A percentile compares a stretch with the other conserved stretches of the same genome.
These are phyloP conservation scores for Carollia perspicillata DNA, from an alignment of 2,113 vertebrate species.

Conservation along the genomic window DNA sequence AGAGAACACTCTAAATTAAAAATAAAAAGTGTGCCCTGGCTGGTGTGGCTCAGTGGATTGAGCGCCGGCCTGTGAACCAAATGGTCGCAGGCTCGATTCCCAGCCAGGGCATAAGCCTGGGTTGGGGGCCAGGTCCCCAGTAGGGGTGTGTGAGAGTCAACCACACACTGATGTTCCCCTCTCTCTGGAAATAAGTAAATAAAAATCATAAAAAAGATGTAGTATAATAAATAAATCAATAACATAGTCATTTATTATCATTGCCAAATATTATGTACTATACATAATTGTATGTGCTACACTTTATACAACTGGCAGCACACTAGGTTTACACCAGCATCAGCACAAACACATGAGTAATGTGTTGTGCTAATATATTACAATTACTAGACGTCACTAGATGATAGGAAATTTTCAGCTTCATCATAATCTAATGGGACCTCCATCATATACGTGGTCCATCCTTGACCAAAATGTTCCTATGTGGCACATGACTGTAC, in stretches of 20 bases:
- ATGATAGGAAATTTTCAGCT: not conserved
- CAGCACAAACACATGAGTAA: not conserved
- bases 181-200: no score
- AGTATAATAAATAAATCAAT: not conserved
- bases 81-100: no score
- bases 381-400: not conserved
- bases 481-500: not conserved
- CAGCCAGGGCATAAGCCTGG: no score
- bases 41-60: no score
- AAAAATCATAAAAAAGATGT: not conserved
- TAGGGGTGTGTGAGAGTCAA: no score
- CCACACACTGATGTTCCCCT: no score
- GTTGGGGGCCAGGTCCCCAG: no score
- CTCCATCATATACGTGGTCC: not conserved
- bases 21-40: not conserved
- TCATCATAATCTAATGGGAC: not conserved
- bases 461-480: not conserved
- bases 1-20: not conserved
- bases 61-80: no score
- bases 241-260: not conserved
- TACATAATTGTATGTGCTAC: not conserved
- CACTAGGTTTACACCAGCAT: not conserved
- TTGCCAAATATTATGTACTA: not conserved
- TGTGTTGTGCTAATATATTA: not conserved
- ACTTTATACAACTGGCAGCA: not conserved